These are phyloP conservation scores for Chymomyza costata DNA, from an alignment of 1,140 invertebrate genomes.

Conservation along the genomic window DNA sequence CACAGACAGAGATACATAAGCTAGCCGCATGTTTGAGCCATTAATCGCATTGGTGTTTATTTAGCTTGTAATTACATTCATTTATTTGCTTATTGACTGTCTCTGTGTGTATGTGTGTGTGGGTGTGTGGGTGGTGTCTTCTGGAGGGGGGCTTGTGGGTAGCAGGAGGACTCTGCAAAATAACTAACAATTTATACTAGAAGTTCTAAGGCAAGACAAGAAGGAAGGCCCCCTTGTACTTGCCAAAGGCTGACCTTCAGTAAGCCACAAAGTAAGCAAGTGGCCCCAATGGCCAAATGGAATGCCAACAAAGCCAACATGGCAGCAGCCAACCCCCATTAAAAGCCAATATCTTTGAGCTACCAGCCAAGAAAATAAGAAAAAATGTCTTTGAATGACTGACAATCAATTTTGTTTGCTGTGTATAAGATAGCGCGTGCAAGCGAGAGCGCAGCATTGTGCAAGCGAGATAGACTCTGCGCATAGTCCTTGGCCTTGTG, in stretches of 20 bases:
- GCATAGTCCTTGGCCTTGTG: constrained; percentile 3
- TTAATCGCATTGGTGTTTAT: constrained; percentile 75
- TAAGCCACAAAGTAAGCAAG: constrained; percentile 38
- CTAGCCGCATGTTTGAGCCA: constrained; percentile 31
- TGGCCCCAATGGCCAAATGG: too few species aligned
- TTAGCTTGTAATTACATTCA: constrained; percentile 75
- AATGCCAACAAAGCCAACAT: too few species aligned
- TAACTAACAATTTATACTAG: constrained; percentile 66
- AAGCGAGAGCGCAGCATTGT: neutral
- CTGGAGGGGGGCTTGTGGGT: too few species aligned
- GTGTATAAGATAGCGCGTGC: neutral
- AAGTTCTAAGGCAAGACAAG: too few species aligned
- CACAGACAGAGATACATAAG: neutral
- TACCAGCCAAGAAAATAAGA: constrained; percentile 51
- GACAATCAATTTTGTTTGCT: constrained; percentile 72
- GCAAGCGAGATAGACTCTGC: neutral
- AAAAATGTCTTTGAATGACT: constrained; percentile 75
- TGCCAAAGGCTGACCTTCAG: constrained; percentile 41
- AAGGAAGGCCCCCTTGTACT: neutral
- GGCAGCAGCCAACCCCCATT: constrained; percentile 55
- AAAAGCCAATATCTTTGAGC: constrained; percentile 70
- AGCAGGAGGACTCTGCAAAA: constrained; percentile 51
- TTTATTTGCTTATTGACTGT: constrained; percentile 75
- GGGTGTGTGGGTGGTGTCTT: too few species aligned
- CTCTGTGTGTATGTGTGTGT: too few species aligned